Percentiles rank a stretch among this genome's conserved stretches.
These are phyloP conservation scores for Parnassius smintheus DNA, from an alignment of 2,888 invertebrate genomes.

Conservation along the genomic window DNA sequence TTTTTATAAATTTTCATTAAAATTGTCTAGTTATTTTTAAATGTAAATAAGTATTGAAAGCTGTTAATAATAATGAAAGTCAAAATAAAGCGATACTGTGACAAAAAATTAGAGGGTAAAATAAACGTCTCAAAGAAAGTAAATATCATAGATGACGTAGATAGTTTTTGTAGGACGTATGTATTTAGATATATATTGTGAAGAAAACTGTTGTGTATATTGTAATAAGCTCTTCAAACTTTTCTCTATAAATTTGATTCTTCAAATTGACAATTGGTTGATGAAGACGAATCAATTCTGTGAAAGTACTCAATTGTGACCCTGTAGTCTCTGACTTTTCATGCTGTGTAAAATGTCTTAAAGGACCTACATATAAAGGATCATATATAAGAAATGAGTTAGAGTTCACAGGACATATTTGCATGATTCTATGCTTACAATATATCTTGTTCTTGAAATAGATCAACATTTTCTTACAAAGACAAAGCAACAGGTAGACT, in stretches of 20 bases:
- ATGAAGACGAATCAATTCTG: slow-evolving; percentile 12
- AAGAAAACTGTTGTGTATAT: slow-evolving; percentile 58
- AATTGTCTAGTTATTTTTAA: slow-evolving; percentile 53
- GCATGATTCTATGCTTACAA: slow-evolving; percentile 58
- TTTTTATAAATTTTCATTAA: slow-evolving; percentile 38
- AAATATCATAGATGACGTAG: slow-evolving; percentile 75
- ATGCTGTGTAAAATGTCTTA: neutral
- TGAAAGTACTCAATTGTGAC: neutral
- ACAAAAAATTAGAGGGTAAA: slow-evolving; percentile 76
- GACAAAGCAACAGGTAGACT: slow-evolving; percentile 30
- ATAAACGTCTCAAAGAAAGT: slow-evolving; percentile 63
- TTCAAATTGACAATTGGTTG: neutral
- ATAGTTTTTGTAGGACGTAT: slow-evolving; percentile 67
- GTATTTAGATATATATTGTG: slow-evolving; percentile 42
- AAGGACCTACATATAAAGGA: neutral
- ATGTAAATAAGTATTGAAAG: slow-evolving; percentile 71
- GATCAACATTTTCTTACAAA: slow-evolving; percentile 41
- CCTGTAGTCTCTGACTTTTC: slow-evolving; percentile 4
- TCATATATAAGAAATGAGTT: neutral
- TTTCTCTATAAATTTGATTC: slow-evolving; percentile 11
- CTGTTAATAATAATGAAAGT: slow-evolving; percentile 74
- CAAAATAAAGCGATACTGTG: slow-evolving; percentile 81
- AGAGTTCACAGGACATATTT: slow-evolving; percentile 13
- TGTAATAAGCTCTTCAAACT: slow-evolving; percentile 38
- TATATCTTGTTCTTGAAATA: slow-evolving; percentile 60